phyloP scores from a whole-genome alignment of 1,140 invertebrate species.

The Lineus longissimus region DNA sequence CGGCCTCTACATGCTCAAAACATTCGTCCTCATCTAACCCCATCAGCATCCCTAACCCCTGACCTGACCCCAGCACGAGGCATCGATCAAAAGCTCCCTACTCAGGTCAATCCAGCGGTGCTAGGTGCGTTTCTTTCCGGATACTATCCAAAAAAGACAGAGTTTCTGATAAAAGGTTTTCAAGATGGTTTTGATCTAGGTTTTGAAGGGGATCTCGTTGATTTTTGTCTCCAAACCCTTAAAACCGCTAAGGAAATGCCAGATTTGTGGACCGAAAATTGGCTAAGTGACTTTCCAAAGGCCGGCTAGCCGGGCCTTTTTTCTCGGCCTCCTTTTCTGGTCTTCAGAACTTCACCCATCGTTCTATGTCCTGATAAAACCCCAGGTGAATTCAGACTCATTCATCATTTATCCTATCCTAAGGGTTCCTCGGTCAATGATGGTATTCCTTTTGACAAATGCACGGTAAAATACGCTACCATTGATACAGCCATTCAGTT shows the following conservation, averaged over 20 bases:
- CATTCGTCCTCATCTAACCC: too few species aligned
- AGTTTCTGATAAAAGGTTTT: conserved; percentile 3
- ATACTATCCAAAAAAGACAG: not conserved
- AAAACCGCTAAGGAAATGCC: conserved; percentile 2
- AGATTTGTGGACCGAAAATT: conserved; percentile 6
- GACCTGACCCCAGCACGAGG: not conserved
- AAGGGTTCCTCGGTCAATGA: conserved; percentile 16
- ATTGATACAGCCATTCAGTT: conserved; percentile 14
- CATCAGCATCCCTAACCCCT: too few species aligned
- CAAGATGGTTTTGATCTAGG: conserved; percentile 9
- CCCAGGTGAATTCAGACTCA: conserved; percentile 15
- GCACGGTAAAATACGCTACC: conserved; percentile 12
- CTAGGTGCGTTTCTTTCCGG: not conserved
- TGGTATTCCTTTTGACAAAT: conserved; percentile 11
- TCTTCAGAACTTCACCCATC: conserved; percentile 9
- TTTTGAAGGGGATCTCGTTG: not conserved
- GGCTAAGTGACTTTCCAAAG: not conserved
- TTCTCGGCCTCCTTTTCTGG: conserved; percentile 7
- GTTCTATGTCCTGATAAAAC: conserved; percentile 8
- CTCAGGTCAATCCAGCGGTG: not conserved
- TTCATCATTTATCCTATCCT: conserved; percentile 21
- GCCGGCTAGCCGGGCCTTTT: conserved; percentile 12
- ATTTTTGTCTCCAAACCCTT: not conserved
- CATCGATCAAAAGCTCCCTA: not conserved
- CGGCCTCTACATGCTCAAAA: not conserved